Conservation (phyloP, 2,888 invertebrate genomes). For the Eulithis prunata region DNA sequence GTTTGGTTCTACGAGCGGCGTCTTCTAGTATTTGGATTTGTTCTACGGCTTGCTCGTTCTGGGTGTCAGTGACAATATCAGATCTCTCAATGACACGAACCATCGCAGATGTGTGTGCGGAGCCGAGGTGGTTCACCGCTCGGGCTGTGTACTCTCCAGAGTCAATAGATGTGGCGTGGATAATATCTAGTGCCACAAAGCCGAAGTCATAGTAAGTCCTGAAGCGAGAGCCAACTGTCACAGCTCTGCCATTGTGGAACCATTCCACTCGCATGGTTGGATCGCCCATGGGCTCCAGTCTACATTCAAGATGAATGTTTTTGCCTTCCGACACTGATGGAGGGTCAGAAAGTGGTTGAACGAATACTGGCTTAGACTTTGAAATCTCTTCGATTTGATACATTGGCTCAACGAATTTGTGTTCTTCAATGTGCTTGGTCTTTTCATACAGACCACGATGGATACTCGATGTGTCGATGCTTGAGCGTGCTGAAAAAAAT, state of each 20-base stretch:
- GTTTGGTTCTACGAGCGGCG: conserved; percentile 87
- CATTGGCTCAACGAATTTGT: conserved; percentile 93
- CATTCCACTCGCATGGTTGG: conserved; percentile 98
- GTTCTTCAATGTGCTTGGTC: conserved; percentile 93
- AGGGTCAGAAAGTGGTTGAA: conserved; percentile 94
- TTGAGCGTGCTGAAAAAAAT: conserved; percentile 89
- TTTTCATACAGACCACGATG: conserved; percentile 94
- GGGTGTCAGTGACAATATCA: conserved; percentile 93
- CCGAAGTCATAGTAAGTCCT: conserved; percentile 98
- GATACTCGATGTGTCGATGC: conserved; percentile 95
- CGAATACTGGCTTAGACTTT: conserved; percentile 97
- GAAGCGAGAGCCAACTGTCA: conserved; percentile 96
- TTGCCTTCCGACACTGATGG: conserved; percentile 93
- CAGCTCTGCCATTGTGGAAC: conserved; percentile 96
- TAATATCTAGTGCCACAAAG: conserved; percentile 97
- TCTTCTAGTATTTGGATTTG: conserved; percentile 96
- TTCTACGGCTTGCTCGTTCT: conserved; percentile 96
- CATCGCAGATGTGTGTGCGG: conserved; percentile 95
- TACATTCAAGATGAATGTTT: conserved; percentile 95
- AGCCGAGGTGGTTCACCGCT: conserved; percentile 96
- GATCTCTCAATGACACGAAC: conserved; percentile 93
- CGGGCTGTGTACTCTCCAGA: conserved; percentile 97
- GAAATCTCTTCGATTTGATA: conserved; percentile 96
- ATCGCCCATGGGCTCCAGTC: conserved; percentile 97
- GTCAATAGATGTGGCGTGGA: conserved; percentile 96